Percentiles rank a stretch among this genome's conserved stretches.
Evolutionary conservation across 2,888 invertebrate species (phyloP).

Genomic region (Andrena camellia): DNA sequence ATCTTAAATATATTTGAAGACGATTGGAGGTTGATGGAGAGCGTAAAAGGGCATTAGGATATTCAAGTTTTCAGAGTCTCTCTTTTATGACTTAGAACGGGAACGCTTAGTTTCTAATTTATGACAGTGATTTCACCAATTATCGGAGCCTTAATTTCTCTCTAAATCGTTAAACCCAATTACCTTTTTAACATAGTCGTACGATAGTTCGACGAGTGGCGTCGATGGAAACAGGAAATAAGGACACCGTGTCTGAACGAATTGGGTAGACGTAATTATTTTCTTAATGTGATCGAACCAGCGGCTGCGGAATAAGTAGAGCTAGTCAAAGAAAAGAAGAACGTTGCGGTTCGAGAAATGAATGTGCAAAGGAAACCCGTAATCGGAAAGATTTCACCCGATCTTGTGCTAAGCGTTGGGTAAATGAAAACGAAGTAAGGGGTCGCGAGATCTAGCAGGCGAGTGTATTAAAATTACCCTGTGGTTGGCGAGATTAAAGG

Average conservation of each 20-base stretch:
- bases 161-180: constrained; percentile 23
- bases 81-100: constrained; percentile 3
- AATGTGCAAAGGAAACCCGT: neutral
- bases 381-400: constrained; percentile 1
- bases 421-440: constrained; percentile 1
- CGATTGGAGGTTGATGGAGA: neutral
- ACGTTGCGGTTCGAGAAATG: neutral
- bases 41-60: constrained; percentile 16
- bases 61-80: constrained; percentile 3
- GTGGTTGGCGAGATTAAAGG: constrained; percentile 12
- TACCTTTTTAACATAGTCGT: neutral
- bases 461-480: constrained; percentile 7
- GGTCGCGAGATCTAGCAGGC: neutral
- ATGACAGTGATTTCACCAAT: constrained; percentile 35
- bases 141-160: constrained; percentile 27
- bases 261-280: constrained; percentile 9
- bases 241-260: neutral
- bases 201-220: neutral
- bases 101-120: constrained; percentile 34
- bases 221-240: neutral
- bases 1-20: neutral
- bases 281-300: neutral
- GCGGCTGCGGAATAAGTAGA: neutral
- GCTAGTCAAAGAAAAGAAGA: neutral
- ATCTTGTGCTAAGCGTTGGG: neutral